These are phyloP conservation scores for Murina feae DNA, from an alignment of 2,113 vertebrate species.

Conservation along the genomic window DNA sequence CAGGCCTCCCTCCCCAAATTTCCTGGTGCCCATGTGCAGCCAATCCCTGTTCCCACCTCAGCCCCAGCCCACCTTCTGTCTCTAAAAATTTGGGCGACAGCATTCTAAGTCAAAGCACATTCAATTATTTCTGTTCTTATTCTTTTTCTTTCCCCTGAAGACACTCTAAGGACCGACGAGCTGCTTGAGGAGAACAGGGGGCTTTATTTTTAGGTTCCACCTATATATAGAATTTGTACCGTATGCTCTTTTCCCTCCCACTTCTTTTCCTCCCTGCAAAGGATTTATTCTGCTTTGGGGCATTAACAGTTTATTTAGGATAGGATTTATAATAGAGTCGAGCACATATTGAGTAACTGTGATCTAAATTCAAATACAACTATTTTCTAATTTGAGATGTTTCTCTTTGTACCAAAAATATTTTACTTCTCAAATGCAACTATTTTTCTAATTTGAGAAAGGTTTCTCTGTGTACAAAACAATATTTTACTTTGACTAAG, in stretches of 20 bases:
- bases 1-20: neutral
- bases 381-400: neutral
- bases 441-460: neutral
- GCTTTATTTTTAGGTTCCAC: conserved; percentile 46
- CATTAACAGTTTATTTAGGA: neutral
- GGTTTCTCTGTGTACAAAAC: neutral
- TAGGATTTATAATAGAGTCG: neutral
- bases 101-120: neutral
- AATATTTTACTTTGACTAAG: neutral
- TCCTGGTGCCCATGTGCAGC: neutral
- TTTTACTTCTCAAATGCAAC: neutral
- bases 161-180: neutral
- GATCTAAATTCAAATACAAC: conserved; percentile 5
- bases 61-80: neutral
- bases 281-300: neutral
- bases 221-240: neutral
- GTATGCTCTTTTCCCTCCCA: conserved; percentile 1
- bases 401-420: neutral
- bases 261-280: neutral
- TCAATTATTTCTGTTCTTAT: neutral
- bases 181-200: neutral
- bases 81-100: neutral
- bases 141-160: conserved; percentile 27
- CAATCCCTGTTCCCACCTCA: neutral
- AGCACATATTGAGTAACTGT: neutral